Evolutionary conservation across 1,140 invertebrate genomes (phyloP), one percentile per base, ranked within the genome.

Genomic region (Dendrolimus kikuchii): DNA sequence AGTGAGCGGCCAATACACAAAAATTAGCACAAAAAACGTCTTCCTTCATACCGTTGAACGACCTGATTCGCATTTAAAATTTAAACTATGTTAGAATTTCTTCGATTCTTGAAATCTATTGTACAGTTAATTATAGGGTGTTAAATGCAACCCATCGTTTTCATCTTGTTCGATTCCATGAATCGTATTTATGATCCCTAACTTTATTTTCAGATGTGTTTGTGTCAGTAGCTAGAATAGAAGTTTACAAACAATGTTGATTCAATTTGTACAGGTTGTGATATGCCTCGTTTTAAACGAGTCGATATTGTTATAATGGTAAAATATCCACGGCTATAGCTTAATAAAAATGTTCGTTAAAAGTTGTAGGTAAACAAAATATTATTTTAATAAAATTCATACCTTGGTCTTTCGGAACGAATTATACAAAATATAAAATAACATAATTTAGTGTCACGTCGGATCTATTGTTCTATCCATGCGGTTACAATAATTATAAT

Each of bases 221-320:
- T 81, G 79, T 81, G 83, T 86, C 83, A 78, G 75, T 86, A 86
- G 83, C 70, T 86, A 86, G 83, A 76, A 79, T 86, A 84, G 78
- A 82, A 78, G 73, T 86, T 84, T 86, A 86, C 83, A 86, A 84
- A 86, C 79, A 81, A 85, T 82, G 81, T 85, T 86, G 78, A 81
- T 85, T 86, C 83, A 86, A 86, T 86, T 86, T 78, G 81, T 83
- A 86, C 83, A 83, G 83, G 83, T 86, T 86, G 83, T 86, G 83
- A 86, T 84, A 84, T 70, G 83, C 77, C 83, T 83, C 81, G 83
- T 86, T 86, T 74, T 81, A 73, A 86, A 85, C 83, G 83, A 72
- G 83, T 78, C 80, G 81, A 84, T 83, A 85, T 85, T 86, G 83
- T 86, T 86, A 83, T 85, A 83, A 82, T 83, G 74, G 75, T 81